Evolutionary conservation across 2,888 invertebrate species (phyloP), one percentile per base, ranked within the genome.

Genomic region (Syrphus vitripennis): DNA sequence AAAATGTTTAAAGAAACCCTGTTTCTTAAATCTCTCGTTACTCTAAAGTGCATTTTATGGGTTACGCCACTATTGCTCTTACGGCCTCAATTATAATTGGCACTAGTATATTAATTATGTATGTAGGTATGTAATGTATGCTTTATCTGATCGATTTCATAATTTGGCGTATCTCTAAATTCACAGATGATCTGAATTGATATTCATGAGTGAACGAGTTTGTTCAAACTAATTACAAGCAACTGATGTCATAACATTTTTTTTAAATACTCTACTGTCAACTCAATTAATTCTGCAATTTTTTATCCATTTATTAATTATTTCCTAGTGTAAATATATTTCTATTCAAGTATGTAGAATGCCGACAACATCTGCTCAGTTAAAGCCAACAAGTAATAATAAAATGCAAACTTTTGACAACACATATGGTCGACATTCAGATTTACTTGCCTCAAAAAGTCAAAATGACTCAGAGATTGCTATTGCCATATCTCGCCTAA

Each of bases 391-490:
- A 59, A 31, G 31, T n/a, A 48, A 29, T 19, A 61, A 10, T 19
- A 45, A 45, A 31, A 19, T 1, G 4, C 19, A 45, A 19, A 45
- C 16, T 19, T 45, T 45, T 45, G 45, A 45, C 45, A 16, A 45
- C 19, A 61, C 69, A 70, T 70, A 77, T 77, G 77, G 59, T 55
- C 45, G 42, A 14, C 42, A 65, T 31, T n/a, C 26, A 16, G 65
- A 29, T 67, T 59, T 48, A 29, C 12, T 50, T 10, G 42, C 24
- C 40, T 61, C 61, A 24, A 37, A 63, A 14, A 24, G 14, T 50
- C 50, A 50, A 24, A 53, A 26, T 78, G 78, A 78, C 70, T 78
- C 61, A 78, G 61, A 16, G n/a, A n/a, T n/a, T n/a, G n/a, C n/a
- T n/a, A n/a, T 45, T 31, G 16, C 29, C 42, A 69, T 42, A 76